These are phyloP conservation scores for Ornithoptera priamus DNA, from an alignment of 2,888 invertebrate genomes.

Conservation along the genomic window DNA sequence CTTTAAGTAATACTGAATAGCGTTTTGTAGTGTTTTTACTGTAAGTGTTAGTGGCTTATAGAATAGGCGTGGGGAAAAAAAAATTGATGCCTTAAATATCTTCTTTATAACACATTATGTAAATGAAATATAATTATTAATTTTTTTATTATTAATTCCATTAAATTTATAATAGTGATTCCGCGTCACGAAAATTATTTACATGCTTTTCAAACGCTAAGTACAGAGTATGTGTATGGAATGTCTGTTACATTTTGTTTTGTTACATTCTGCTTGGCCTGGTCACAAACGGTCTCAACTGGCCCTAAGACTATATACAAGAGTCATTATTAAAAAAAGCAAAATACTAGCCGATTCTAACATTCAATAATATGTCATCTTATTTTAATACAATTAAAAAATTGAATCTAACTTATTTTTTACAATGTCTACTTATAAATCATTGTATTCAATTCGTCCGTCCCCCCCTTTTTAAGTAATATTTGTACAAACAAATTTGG, in stretches of 20 bases:
- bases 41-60: not conserved
- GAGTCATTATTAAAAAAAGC: constrained; percentile 46
- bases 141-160: constrained; percentile 63
- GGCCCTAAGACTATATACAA: constrained; percentile 30
- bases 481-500: not conserved
- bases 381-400: constrained; percentile 51
- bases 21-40: too few relatives aligned
- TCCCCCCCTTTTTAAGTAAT: constrained; percentile 45
- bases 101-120: constrained; percentile 11
- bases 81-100: constrained; percentile 21
- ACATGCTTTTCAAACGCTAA: constrained; percentile 66
- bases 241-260: constrained; percentile 34
- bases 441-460: constrained; percentile 41
- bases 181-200: constrained; percentile 65
- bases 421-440: constrained; percentile 46
- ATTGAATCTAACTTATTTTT: constrained; percentile 65
- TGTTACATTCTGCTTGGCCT: not conserved
- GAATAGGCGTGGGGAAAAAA: constrained; percentile 4
- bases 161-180: constrained; percentile 38
- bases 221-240: constrained; percentile 52
- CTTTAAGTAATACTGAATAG: not conserved
- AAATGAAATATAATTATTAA: constrained; percentile 36
- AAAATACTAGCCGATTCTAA: constrained; percentile 62
- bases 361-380: constrained; percentile 42
- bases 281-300: constrained; percentile 2